Conservation (phyloP, 92 coral and sea anemone genomes). For the Palythoa caribaeorum region DNA sequence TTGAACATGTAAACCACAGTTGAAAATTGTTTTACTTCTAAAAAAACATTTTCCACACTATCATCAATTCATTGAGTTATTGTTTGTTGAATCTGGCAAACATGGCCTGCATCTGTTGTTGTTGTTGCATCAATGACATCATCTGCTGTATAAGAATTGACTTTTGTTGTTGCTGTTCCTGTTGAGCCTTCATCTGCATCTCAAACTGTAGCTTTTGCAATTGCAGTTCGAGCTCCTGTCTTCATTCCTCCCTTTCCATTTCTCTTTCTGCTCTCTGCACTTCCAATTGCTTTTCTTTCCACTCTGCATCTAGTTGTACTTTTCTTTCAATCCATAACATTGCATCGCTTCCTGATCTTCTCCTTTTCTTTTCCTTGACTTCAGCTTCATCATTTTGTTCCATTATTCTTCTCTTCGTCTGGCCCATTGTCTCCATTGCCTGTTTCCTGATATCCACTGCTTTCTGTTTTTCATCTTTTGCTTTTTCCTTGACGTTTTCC, state of each 20-base stretch:
- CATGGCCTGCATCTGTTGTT: constrained; percentile 33
- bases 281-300: constrained; percentile 36
- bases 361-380: constrained; percentile 36
- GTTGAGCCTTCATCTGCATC: constrained; percentile 32
- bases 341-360: constrained; percentile 43
- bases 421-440: constrained; percentile 47
- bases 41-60: background rate
- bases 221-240: constrained; percentile 10
- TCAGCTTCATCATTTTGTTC: constrained; percentile 30
- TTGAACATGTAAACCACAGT: background rate
- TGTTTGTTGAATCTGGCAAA: constrained; percentile 3
- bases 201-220: constrained; percentile 20
- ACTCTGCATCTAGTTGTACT: constrained; percentile 38
- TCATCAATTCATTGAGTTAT: background rate
- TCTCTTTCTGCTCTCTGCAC: constrained; percentile 12
- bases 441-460: constrained; percentile 21
- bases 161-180: constrained; percentile 38
- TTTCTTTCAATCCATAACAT: constrained; percentile 41
- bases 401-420: constrained; percentile 31
- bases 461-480: constrained; percentile 18
- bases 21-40: constrained; percentile 8
- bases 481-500: background rate
- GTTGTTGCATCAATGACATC: constrained; percentile 41
- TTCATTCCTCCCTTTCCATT: constrained; percentile 29
- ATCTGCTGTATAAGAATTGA: constrained; percentile 37